A percentile compares a stretch with the other conserved stretches of the same genome.
Conservation (phyloP, 1,140 invertebrate species). For the Aphelinus certus region DNA sequence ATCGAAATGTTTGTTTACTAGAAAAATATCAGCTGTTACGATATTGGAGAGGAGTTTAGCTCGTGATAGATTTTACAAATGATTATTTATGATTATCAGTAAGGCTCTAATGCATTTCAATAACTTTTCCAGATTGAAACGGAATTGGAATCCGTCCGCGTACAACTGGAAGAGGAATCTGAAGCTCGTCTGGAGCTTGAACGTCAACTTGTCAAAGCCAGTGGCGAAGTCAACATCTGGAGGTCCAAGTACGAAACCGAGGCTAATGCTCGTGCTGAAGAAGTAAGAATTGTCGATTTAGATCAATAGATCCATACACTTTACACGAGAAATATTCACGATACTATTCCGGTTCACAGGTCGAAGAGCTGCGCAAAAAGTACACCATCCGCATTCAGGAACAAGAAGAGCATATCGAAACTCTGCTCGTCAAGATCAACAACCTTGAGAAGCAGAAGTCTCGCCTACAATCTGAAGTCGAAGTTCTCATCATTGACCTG, state of each 20-base stretch:
- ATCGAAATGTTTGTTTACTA: too few species aligned
- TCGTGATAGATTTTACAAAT: too few species aligned
- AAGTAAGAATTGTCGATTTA: slow-evolving; percentile 67
- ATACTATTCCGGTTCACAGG: slow-evolving; percentile 42
- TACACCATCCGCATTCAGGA: slow-evolving; percentile 91
- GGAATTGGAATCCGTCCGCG: slow-evolving; percentile 91
- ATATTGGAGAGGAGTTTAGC: too few species aligned
- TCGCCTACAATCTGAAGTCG: slow-evolving; percentile 93
- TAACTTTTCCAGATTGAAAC: slow-evolving; percentile 76
- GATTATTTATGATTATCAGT: not conserved
- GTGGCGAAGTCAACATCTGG: slow-evolving; percentile 88
- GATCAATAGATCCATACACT: too few species aligned
- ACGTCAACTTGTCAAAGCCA: slow-evolving; percentile 91
- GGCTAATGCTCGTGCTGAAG: slow-evolving; percentile 87
- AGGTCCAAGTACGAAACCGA: slow-evolving; percentile 94
- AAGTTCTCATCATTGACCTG: slow-evolving; percentile 95
- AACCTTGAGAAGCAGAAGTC: slow-evolving; percentile 96
- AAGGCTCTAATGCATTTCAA: too few species aligned
- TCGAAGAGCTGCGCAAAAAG: slow-evolving; percentile 90
- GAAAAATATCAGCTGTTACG: too few species aligned
- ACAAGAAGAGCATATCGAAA: slow-evolving; percentile 95
- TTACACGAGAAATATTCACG: too few species aligned
- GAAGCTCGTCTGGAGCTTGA: slow-evolving; percentile 94
- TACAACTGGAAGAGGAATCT: slow-evolving; percentile 94
- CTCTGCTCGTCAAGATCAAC: slow-evolving; percentile 89